Conservation (phyloP, 35 echinoderm and acorn worm species). For the Lytechinus variegatus region DNA sequence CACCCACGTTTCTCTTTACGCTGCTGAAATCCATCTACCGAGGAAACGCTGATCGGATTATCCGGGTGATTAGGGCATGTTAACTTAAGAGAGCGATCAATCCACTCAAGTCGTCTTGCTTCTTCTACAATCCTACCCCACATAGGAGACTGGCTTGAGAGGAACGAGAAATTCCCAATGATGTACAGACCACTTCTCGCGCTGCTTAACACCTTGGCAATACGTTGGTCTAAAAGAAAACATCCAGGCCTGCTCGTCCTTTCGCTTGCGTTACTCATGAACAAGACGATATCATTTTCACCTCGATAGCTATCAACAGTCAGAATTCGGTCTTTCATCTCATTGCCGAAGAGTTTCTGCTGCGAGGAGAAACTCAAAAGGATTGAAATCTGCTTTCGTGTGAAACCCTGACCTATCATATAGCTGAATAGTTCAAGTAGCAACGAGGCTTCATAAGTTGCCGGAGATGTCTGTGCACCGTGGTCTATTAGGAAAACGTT, state of each 20-base stretch:
- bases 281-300: slow-evolving; percentile 80
- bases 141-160: slow-evolving; percentile 54
- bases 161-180: slow-evolving; percentile 69
- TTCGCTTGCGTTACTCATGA: slow-evolving; percentile 70
- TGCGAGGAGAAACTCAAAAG: slow-evolving; percentile 35
- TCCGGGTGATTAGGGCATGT: slow-evolving; percentile 66
- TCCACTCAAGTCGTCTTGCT: background rate
- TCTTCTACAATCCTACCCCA: slow-evolving; percentile 58
- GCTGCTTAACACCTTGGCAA: slow-evolving; percentile 63
- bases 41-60: slow-evolving; percentile 1
- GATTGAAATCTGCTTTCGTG: background rate
- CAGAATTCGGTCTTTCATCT: slow-evolving; percentile 47
- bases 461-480: background rate
- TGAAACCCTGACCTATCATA: slow-evolving; percentile 55
- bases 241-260: slow-evolving; percentile 72
- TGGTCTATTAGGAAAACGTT: slow-evolving; percentile 75
- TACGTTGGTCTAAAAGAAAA: slow-evolving; percentile 57
- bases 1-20: slow-evolving; percentile 64
- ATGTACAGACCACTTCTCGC: slow-evolving; percentile 71
- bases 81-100: slow-evolving; percentile 54
- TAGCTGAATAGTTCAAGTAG: slow-evolving; percentile 58
- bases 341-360: slow-evolving; percentile 50
- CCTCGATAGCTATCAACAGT: slow-evolving; percentile 77
- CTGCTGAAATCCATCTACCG: slow-evolving; percentile 60
- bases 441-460: slow-evolving; percentile 73